Conservation (phyloP, 1,140 invertebrate genomes). For the Odontomachus brunneus region DNA sequence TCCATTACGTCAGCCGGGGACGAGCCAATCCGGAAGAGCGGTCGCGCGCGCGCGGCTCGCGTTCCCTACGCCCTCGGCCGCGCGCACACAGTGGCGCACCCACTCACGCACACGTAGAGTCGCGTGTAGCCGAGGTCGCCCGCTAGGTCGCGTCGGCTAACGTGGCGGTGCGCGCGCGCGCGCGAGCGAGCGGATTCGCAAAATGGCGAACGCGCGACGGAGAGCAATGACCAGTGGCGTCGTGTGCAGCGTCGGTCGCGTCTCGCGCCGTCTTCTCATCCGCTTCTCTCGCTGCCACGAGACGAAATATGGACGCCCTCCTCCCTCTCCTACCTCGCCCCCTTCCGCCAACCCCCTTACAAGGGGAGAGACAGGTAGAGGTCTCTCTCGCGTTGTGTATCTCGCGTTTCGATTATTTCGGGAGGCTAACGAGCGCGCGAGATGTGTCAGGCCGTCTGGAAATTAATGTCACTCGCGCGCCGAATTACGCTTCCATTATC, state of each 20-base stretch:
- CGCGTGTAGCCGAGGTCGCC: conserved; percentile 8
- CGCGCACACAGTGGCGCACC: conserved; percentile 1
- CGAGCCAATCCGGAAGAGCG: conserved; percentile 64
- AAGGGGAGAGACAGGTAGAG: too few species aligned
- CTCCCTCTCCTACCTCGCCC: too few species aligned
- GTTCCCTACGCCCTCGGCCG: conserved; percentile 50
- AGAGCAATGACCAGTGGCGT: conserved; percentile 60
- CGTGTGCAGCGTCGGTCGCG: neutral
- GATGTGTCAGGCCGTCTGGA: conserved; percentile 41
- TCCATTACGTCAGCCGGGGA: conserved; percentile 66
- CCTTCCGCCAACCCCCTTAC: too few species aligned
- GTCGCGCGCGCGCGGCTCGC: conserved; percentile 58
- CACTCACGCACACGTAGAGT: conserved; percentile 26
- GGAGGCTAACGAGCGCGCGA: conserved; percentile 18
- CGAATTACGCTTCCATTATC: conserved; percentile 55
- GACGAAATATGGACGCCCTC: conserved; percentile 32
- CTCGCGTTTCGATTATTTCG: conserved; percentile 46
- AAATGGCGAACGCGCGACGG: conserved; percentile 69
- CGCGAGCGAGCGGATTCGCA: conserved; percentile 52
- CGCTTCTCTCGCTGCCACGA: neutral
- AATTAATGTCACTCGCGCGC: conserved; percentile 56
- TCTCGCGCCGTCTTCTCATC: conserved; percentile 3
- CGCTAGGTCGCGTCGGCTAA: neutral
- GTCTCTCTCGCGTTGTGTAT: too few species aligned
- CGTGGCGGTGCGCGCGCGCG: conserved; percentile 7